Percentiles rank a stretch among this genome's conserved stretches.
phyloP scores from a whole-genome alignment of 2,888 invertebrate genomes.

The Tolmerus cingulatus region DNA sequence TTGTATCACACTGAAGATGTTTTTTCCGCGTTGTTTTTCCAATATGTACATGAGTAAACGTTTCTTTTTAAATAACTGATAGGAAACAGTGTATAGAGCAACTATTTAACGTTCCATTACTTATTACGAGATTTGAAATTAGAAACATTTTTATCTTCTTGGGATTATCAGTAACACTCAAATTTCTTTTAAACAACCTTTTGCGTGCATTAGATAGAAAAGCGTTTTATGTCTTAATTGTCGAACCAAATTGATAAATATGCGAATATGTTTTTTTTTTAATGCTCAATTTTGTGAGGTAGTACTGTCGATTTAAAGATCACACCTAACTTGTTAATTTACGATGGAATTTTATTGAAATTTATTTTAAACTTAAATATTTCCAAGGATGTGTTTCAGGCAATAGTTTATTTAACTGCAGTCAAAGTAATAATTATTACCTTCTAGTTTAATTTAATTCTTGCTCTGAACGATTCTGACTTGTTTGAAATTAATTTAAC shows the following conservation, averaged over 20 bases:
- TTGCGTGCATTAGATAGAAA: neutral
- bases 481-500: no score
- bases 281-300: neutral
- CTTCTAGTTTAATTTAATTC: no score
- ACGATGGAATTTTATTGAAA: no score
- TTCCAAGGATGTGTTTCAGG: no score
- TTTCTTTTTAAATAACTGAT: neutral
- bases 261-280: neutral
- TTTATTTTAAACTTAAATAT: no score
- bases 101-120: slow-evolving; percentile 39
- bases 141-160: neutral
- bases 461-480: no score
- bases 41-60: neutral
- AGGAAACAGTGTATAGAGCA: slow-evolving; percentile 24
- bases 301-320: no score
- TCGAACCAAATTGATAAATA: neutral
- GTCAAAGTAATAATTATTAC: no score
- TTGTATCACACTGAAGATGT: neutral
- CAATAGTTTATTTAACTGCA: no score
- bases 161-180: neutral
- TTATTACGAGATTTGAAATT: neutral
- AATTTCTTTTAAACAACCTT: neutral
- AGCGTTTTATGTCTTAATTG: neutral
- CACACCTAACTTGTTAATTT: no score
- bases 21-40: neutral